Percentiles rank a stretch among this genome's conserved stretches.
Evolutionary conservation across 2,113 vertebrate genomes (phyloP).

Genomic region (Actenoides hombroni): DNA sequence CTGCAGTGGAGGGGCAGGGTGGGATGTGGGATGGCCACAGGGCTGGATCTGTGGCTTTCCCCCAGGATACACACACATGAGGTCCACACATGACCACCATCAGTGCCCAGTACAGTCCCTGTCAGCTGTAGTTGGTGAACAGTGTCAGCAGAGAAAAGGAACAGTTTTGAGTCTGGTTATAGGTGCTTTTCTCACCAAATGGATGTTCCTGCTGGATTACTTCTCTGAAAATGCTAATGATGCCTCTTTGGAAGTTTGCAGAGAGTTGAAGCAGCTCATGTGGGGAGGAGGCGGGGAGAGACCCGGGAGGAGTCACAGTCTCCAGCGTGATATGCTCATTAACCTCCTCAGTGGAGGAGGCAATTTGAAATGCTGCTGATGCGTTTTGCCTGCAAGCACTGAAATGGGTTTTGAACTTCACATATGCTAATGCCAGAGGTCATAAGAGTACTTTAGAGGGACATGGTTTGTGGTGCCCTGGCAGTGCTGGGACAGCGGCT

Average conservation of each 20-base stretch:
- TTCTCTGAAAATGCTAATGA: not conserved
- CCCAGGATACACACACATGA: too few relatives aligned
- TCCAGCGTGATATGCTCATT: slow-evolving; percentile 35
- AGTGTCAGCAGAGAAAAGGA: not conserved
- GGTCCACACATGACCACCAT: not conserved
- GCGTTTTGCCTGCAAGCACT: not conserved
- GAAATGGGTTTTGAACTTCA: not conserved
- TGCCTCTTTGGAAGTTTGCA: not conserved
- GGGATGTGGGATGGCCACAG: accelerated
- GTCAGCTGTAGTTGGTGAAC: not conserved
- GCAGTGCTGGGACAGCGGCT: not conserved
- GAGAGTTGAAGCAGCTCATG: not conserved
- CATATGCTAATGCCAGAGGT: not conserved
- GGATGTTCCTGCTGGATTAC: not conserved
- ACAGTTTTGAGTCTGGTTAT: not conserved
- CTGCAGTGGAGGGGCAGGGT: accelerated
- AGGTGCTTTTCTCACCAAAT: not conserved
- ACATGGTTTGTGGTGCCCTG: not conserved
- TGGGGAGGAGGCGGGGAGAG: not conserved
- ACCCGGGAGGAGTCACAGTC: not conserved
- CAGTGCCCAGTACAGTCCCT: accelerated
- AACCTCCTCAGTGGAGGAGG: slow-evolving; percentile 28
- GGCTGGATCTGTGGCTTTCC: not conserved
- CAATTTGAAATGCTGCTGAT: not conserved
- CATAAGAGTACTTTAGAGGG: not conserved